These are phyloP conservation scores for Orestias chungarensis DNA, from an alignment of 2,797 vertebrate genomes.

Conservation along the genomic window DNA sequence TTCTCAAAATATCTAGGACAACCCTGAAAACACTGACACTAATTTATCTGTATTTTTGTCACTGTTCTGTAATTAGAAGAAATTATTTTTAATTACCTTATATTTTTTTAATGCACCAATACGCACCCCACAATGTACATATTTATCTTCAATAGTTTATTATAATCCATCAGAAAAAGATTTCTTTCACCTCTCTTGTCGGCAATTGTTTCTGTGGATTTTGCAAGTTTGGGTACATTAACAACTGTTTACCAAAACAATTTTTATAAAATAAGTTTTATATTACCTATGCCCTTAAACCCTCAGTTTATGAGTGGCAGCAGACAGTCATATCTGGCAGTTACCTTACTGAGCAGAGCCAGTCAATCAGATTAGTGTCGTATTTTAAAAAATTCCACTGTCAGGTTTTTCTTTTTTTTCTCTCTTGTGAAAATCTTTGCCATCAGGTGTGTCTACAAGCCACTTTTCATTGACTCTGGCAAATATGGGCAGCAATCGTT, in stretches of 20 bases:
- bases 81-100: neutral
- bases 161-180: no score
- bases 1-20: constrained; percentile 11
- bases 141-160: no score
- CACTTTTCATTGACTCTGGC: neutral
- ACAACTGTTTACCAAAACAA: neutral
- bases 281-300: neutral
- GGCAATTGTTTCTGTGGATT: neutral
- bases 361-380: neutral
- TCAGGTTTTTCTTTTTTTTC: neutral
- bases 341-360: neutral
- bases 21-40: neutral
- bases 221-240: neutral
- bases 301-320: neutral
- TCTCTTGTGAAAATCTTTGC: neutral
- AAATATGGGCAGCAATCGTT: neutral
- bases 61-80: no score
- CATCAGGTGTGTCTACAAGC: neutral
- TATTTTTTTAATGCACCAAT: neutral
- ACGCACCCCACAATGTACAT: neutral
- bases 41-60: neutral
- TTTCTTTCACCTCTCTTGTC: no score
- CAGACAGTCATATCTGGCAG: neutral
- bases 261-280: neutral
- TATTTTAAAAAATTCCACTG: neutral